Evolutionary conservation across 1,140 invertebrate species (phyloP), one percentile per base, ranked within the genome.

Genomic region (Littorina saxatilis): DNA sequence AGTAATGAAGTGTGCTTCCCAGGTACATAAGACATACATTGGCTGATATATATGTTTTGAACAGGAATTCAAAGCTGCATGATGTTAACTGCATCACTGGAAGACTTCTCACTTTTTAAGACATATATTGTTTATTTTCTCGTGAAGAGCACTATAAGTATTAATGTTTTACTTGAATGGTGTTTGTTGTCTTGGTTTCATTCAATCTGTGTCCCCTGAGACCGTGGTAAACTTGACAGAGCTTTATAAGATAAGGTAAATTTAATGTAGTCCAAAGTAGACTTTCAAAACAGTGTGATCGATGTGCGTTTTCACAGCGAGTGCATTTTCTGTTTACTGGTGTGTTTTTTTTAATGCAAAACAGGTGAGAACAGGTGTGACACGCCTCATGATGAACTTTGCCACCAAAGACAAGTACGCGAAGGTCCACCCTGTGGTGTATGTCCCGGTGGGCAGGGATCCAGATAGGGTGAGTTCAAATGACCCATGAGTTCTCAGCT

Each of bases 351-450:
- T n/a, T n/a, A n/a, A n/a, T n/a, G n/a, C n/a, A n/a, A 2, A 68
- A 68, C 66, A 78, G 76, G 76, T 78, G 39, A 78, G 76, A n/a
- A 40, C 55, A 66, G 29, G 15, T 5, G 4, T 78, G 9, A 78
- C 76, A 9, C 55, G 58, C 0, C 76, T 78, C n/a, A 43, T 78
- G 55, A 23, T 78, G 76, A n/a, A 63, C 7, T 78, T 78, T 43
- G 76, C 52, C 27, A 43, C n/a, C 32, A 78, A 78, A 47, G n/a
- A 78, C 11, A 37, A 43, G 58, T 78, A 63, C 27, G 2, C 15
- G 3, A 66, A 66, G 35, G 39, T 78, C n/a, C 58, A 29, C 4
- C 76, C 76, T 40, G 55, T 78, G 20, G 7, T 78, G n/a, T 78
- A 40, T 27, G 29, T 78, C 35, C 76, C 76, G 39, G 76, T 78